Evolutionary conservation across 2,888 invertebrate species (phyloP), one percentile per base, ranked within the genome.

Genomic region (Zygogramma bicolorata): DNA sequence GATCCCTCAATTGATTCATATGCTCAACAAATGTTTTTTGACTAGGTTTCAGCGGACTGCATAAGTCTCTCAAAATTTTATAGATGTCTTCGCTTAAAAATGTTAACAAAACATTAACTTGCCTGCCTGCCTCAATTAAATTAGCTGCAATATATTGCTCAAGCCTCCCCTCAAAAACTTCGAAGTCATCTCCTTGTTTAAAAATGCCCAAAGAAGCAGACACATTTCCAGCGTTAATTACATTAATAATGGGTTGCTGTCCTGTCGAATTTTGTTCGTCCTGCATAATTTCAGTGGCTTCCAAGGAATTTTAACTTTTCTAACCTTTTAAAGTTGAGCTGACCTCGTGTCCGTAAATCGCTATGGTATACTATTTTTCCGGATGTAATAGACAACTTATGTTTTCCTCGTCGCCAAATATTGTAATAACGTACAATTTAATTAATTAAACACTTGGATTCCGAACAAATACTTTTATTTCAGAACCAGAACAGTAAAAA

Each of bases 61-160:
- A 34, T 34, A 34, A 34, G 34, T 34, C 34, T 34, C 34, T 34
- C 34, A 34, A 34, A 34, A 34, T 34, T 34, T 34, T 34, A 34
- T 34, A 34, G 7, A 34, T 34, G 34, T 34, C 34, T 34, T 31
- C 31, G 31, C 31, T 31, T 34, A 34, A 5, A 34, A 34, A 34
- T 34, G 34, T 34, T n/a, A 75, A 18, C 22, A 76, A 20, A 13
- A 71, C 68, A 34, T 67, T 59, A 10, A 68, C 71, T 66, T 67
- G 73, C 5, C 66, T 18, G 0, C 65, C 68, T 4, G 68, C 67
- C 40, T 71, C 65, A 10, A 75, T 53, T n/a, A 59, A 34, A 63
- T 75, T 75, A 4, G 65, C 70, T 29, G 40, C 2, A 5, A 73
- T 61, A 49, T 53, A 68, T 42, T 75, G 70, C 34, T 65, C 65